Conservation (phyloP, 2,888 invertebrate genomes). For the Sesia bembeciformis region DNA sequence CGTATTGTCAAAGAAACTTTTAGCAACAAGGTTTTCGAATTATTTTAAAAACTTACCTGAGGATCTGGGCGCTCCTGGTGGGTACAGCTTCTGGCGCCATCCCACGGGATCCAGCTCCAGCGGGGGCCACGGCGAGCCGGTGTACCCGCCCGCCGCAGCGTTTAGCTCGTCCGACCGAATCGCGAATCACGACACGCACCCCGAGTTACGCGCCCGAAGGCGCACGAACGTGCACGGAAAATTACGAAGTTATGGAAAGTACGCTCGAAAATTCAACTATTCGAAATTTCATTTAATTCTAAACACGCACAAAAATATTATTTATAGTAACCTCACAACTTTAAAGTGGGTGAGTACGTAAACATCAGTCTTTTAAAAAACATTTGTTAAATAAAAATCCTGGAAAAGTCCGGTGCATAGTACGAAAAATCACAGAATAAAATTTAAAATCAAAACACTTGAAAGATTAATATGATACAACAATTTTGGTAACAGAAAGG, state of each 20-base stretch:
- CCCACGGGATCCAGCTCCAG: constrained; percentile 87
- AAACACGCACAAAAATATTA: too few species aligned
- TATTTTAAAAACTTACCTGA: constrained; percentile 50
- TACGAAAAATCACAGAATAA: not conserved
- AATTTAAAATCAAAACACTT: not conserved
- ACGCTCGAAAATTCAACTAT: not conserved
- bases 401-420: not conserved
- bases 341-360: too few species aligned
- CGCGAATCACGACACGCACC: constrained; percentile 64
- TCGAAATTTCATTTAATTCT: not conserved
- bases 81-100: constrained; percentile 85
- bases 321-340: too few species aligned
- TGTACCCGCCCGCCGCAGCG: constrained; percentile 82
- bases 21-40: too few species aligned
- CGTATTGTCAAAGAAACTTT: too few species aligned
- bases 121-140: constrained; percentile 88
- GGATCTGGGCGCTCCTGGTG: constrained; percentile 79
- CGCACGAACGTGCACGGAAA: constrained; percentile 48
- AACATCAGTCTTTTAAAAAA: too few species aligned
- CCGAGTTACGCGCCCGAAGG: constrained; percentile 48
- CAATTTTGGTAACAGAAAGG: not conserved
- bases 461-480: not conserved
- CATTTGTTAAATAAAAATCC: not conserved
- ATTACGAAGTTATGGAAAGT: constrained; percentile 22
- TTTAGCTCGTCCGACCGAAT: constrained; percentile 86